Percentiles rank a stretch among this genome's conserved stretches.
Conservation (phyloP, 2,113 vertebrate genomes). For the Neogobius melanostomus region DNA sequence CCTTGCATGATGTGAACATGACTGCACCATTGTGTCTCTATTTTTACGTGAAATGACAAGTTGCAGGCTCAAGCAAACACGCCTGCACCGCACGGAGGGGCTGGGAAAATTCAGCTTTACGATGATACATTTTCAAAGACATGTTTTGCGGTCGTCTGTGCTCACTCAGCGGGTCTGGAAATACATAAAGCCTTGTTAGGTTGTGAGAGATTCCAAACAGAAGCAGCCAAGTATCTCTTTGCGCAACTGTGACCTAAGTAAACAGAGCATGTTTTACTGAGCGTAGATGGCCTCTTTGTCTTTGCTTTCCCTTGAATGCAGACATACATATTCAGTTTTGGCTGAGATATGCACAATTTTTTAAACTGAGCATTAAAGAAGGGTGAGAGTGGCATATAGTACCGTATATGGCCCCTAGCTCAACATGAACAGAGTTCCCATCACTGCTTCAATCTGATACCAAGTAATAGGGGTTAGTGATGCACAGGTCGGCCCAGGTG, state of each 20-base stretch:
- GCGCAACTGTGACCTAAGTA: constrained; percentile 55
- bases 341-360: constrained; percentile 69
- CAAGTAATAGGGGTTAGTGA: too few species aligned
- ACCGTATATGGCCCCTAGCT: too few species aligned
- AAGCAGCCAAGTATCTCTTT: constrained; percentile 30
- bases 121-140: constrained; percentile 52
- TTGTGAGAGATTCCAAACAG: constrained; percentile 23
- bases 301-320: constrained; percentile 59
- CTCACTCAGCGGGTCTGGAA: constrained; percentile 49
- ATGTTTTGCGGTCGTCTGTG: constrained; percentile 53
- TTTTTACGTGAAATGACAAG: constrained; percentile 52
- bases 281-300: constrained; percentile 44
- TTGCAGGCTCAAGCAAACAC: constrained; percentile 34
- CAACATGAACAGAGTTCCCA: too few species aligned
- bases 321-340: constrained; percentile 69
- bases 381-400: background rate
- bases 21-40: constrained; percentile 30
- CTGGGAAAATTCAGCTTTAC: constrained; percentile 49
- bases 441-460: too few species aligned
- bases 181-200: constrained; percentile 47
- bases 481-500: too few species aligned
- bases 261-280: constrained; percentile 49
- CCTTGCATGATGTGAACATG: constrained; percentile 24
- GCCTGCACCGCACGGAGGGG: constrained; percentile 11
- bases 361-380: background rate